Evolutionary conservation across 2,797 vertebrate species (phyloP), one percentile per base, ranked within the genome.

Genomic region (Artibeus lituratus): DNA sequence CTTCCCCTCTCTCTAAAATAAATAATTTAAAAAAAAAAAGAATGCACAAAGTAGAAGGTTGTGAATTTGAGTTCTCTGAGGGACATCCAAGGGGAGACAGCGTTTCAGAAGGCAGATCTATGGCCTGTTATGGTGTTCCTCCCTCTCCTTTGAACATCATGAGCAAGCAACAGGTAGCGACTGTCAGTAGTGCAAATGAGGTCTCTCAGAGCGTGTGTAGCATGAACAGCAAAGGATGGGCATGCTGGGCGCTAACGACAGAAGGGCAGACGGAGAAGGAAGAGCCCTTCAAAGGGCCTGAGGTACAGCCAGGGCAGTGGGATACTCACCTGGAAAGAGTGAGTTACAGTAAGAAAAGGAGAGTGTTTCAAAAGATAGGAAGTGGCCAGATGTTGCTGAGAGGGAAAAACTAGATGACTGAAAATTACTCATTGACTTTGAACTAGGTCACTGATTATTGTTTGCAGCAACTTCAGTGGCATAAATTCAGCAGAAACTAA

Each of bases 321-420:
- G 74, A 49, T 1, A 7, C 65, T 67, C 22, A 10, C 65, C 29
- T 35, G 57, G 42, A 73, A 32, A 67, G 44, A 49, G 24, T 39
- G 76, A 47, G 21, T 53, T 44, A 65, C 16, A 44, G 88, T 78
- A 57, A 9, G 62, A 26, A 44, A 73, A 29, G 80, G 53, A 57
- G 42, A 49, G n/a, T n/a, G 21, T 67, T 62, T 85, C n/a, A 67
- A 76, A 78, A 37, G 47, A 77, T 4, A 32, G 51, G 37, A 85
- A 93, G 47, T 51, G 29, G 69, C 44, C 57, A 39, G 4, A 73
- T 29, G 49, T 62, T 94, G 26, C 37, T 1, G 3, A 51, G 53
- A 78, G 42, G 59, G 55, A 49, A 89, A 89, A 81, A 76, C 77
- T n/a, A 57, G 47, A 73, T 72, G 35, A 57, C 11, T 29, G 47